Conservation (phyloP, 1,140 invertebrate genomes). For the Dryas iulia region DNA sequence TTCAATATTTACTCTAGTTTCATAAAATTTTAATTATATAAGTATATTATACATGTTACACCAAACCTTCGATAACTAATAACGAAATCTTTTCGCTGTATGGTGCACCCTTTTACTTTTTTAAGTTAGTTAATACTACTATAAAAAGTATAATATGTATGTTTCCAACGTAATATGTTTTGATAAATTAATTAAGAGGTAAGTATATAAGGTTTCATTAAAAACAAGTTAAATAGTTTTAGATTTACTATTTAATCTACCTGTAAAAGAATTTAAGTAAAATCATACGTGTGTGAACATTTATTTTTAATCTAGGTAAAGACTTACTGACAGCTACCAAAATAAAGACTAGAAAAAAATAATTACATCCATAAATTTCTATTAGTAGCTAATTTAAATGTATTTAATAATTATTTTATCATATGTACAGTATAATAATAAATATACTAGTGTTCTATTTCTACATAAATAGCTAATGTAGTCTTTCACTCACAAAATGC, state of each 20-base stretch:
- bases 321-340: conserved; percentile 7
- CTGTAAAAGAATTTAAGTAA: too few species aligned
- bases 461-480: conserved; percentile 7
- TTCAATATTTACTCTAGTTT: background rate
- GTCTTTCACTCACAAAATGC: conserved; percentile 23
- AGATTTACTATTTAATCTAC: too few species aligned
- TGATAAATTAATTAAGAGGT: too few species aligned
- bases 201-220: too few species aligned
- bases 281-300: background rate
- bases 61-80: background rate
- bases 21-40: background rate
- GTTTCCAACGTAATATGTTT: too few species aligned
- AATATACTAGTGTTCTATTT: conserved; percentile 12
- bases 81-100: background rate
- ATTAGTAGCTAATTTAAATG: conserved; percentile 11
- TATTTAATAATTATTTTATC: conserved; percentile 6
- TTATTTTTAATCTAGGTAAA: background rate
- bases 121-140: too few species aligned
- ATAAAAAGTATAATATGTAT: too few species aligned
- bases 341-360: conserved; percentile 33
- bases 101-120: background rate
- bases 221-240: too few species aligned
- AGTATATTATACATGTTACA: background rate
- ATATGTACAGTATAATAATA: conserved; percentile 26
- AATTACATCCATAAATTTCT: conserved; percentile 20